Evolutionary conservation across 2,797 vertebrate species (phyloP).

Genomic region (Megalops cyprinoides): DNA sequence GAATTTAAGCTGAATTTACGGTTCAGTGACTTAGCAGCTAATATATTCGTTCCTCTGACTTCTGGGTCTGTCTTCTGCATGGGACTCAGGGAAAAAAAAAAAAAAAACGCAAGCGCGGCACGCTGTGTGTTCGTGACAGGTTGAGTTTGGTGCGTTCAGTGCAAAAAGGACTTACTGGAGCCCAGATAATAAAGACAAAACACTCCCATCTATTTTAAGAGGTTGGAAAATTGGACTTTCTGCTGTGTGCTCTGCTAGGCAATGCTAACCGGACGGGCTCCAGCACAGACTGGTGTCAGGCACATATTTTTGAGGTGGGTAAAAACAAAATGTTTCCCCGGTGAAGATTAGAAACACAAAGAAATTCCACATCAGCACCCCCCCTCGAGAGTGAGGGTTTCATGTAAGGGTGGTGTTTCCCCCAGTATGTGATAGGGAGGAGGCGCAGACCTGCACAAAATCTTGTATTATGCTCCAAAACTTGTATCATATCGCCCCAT

Average conservation of each 20-base stretch:
- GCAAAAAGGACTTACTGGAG: not conserved
- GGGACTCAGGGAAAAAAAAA: too few species aligned
- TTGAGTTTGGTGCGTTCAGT: not conserved
- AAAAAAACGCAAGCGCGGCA: too few species aligned
- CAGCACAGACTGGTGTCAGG: not conserved
- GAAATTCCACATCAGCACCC: too few species aligned
- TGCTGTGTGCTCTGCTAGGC: not conserved
- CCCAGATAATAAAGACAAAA: not conserved
- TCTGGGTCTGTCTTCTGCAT: not conserved
- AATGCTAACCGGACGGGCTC: not conserved
- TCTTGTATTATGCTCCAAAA: too few species aligned
- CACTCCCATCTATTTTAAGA: constrained; percentile 24
- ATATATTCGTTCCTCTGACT: not conserved
- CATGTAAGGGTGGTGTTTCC: too few species aligned
- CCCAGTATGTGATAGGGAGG: too few species aligned
- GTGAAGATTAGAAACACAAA: too few species aligned
- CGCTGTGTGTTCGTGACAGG: too few species aligned
- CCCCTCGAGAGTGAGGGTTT: too few species aligned
- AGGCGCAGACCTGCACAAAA: too few species aligned
- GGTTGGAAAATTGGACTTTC: constrained; percentile 14
- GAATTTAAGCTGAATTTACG: not conserved
- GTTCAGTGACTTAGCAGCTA: not conserved
- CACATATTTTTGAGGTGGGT: not conserved
- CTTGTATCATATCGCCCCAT: too few species aligned
- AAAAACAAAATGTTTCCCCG: not conserved